Base-by-base conservation (phyloP, 2,888 invertebrate species). In the Drosophila histrio region DNA sequence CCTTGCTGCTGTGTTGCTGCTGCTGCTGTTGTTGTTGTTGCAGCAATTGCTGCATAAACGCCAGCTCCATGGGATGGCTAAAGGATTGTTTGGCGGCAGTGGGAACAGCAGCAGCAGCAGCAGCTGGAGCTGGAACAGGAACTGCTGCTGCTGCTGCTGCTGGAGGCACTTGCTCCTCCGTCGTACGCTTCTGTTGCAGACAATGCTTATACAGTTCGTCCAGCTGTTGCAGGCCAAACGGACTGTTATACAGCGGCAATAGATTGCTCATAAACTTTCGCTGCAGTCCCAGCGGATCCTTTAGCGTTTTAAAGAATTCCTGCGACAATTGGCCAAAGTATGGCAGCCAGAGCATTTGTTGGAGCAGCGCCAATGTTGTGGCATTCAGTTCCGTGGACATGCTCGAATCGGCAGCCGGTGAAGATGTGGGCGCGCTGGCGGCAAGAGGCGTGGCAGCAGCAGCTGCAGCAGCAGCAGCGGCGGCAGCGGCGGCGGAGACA, bases 291-390 rank as follows among this genome's bases (percentile, higher is more conserved):
- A 78, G 49, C 1, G 89, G 82, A 64, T 82, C 87, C 62, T 89
- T 90, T 56, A 89, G 91, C 73, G 87, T 91, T 91, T 87, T 92
- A 79, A 92, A 89, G 92, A 94, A 49, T 92, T 93, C 91, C 92
- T 93, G 90, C 1, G 91, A 89, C 50, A 91, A 73, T 67, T 91
- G 91, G 1, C 91, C 90, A 34, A 91, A 87, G 85, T 95, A 96
- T 0, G 95, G 95, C 50, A 95, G 90, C 95, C 95, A 96, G 72
- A 95, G 90, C 94, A 96, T 95, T 87, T 95, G 95, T 83, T 94
- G 95, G 47, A 95, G 92, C 2, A 95, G 94, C 0, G 95, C 94
- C 44, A 94, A 93, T 2, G 94, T 95, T 0, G 95, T 95, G 0
- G 95, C 94, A 83, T 95, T 95, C 39, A 95, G 94, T 62, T 95